Evolutionary conservation across 2,113 vertebrate genomes (phyloP).

Genomic region (Neotoma lepida): DNA sequence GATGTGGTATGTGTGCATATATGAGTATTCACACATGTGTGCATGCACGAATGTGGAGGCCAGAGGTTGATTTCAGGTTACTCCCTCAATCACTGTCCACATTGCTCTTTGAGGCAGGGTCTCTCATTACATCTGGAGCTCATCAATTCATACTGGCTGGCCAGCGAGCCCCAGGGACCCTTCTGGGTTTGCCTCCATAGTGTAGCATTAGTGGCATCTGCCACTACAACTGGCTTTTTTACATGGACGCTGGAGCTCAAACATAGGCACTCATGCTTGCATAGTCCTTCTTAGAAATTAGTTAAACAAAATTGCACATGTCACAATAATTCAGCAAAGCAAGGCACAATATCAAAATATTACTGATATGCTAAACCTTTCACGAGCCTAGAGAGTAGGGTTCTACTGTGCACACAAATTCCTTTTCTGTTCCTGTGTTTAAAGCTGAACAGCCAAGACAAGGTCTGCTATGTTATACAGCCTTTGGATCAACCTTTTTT

Average conservation of each 20-base stretch:
- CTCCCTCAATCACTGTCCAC: neutral
- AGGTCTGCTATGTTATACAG: neutral
- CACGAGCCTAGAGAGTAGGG: neutral
- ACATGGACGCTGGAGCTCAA: neutral
- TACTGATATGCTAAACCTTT: neutral
- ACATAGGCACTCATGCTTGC: neutral
- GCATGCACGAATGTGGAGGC: neutral
- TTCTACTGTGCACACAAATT: neutral
- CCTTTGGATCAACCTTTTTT: neutral
- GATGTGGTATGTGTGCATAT: neutral
- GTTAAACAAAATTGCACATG: slow-evolving; percentile 14
- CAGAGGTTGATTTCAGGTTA: neutral
- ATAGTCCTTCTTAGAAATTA: neutral
- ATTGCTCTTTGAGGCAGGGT: neutral
- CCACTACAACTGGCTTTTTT: neutral
- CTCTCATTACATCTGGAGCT: neutral
- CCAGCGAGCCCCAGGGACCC: neutral
- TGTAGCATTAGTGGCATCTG: neutral
- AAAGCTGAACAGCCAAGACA: slow-evolving; percentile 9
- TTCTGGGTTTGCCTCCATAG: neutral
- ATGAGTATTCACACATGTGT: neutral
- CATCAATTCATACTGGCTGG: neutral
- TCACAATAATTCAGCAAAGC: slow-evolving; percentile 23
- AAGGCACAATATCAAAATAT: slow-evolving; percentile 23
- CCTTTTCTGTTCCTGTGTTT: neutral